Evolutionary conservation across 2,797 vertebrate species (phyloP).

Genomic region (Coreius guichenoti): DNA sequence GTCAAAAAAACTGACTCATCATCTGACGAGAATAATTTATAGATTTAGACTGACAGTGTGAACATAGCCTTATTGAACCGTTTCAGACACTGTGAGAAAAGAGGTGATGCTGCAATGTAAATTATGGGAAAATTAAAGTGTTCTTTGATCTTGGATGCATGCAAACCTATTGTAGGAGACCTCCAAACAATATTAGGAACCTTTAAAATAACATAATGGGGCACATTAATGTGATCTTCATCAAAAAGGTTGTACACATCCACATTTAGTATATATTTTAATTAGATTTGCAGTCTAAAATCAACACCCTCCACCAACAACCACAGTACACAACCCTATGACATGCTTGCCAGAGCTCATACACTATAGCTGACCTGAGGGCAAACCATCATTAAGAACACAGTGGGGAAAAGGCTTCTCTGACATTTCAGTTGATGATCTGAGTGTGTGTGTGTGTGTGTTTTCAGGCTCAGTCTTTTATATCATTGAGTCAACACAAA

Average conservation of each 20-base stretch:
- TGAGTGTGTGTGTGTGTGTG: background rate
- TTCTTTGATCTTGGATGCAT: background rate
- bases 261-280: background rate
- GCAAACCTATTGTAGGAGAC: background rate
- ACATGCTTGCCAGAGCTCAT: conserved; percentile 25
- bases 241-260: background rate
- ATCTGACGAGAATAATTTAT: no score
- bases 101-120: background rate
- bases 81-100: background rate
- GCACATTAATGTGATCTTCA: background rate
- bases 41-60: background rate
- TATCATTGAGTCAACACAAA: conserved; percentile 47
- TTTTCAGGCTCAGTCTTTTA: conserved; percentile 22
- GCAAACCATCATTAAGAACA: conserved; percentile 43
- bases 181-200: background rate
- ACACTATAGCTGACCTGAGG: conserved; percentile 31
- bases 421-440: conserved; percentile 45
- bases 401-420: conserved; percentile 19
- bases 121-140: background rate
- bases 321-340: background rate
- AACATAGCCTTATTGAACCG: background rate
- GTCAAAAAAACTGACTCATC: no score
- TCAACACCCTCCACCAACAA: conserved; percentile 26
- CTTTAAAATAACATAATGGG: background rate
- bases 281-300: background rate